Base-by-base conservation (phyloP, 2,113 vertebrate genomes). In the Pseudopipra pipra region DNA sequence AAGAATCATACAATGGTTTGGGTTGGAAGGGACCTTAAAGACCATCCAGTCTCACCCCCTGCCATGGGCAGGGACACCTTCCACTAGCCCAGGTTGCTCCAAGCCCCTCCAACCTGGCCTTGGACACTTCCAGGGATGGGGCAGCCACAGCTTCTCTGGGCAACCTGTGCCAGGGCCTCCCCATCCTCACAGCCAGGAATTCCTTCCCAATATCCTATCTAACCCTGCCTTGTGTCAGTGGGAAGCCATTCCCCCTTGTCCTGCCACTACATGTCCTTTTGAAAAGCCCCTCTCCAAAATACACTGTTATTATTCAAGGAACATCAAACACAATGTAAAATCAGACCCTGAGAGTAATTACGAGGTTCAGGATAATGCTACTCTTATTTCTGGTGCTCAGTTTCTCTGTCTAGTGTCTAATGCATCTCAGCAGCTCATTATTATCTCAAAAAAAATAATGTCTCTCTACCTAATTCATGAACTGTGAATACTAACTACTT, bases 341-440 rank as follows among this genome's bases (percentile, higher is more conserved):
- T 87, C 90, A 84, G 87, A 90, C 84, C 55, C 76, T 90, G 55
- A 90, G 86, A 97, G 85, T 96, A 97, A 97, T 97, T 95, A 97
- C 3, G 94, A 96, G 72, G 73, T 95, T 95, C 86, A 78, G 75
- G 93, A 97, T 97, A 96, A 96, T 94, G 81, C 66, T 97, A 72
- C 95, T 91, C 91, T 91, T 91, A 96, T 96, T 96, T 95, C 92
- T 90, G 84, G 54, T 70, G 85, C 93, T 97, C 66, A 55, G 59
- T 35, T 88, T 85, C 93, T 93, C 85, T 96, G 95, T 96, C 96
- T 80, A 88, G 83, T 95, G 95, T 89, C 78, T 94, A 97, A 96
- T 75, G 96, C 65, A 94, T 78, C 76, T 96, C 85, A 85, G 93
- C 91, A 95, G 67, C 84, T 96, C 81, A 79, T 79, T 91, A 89